Conservation (phyloP, 1,140 invertebrate species). For the Nephotettix cincticeps region DNA sequence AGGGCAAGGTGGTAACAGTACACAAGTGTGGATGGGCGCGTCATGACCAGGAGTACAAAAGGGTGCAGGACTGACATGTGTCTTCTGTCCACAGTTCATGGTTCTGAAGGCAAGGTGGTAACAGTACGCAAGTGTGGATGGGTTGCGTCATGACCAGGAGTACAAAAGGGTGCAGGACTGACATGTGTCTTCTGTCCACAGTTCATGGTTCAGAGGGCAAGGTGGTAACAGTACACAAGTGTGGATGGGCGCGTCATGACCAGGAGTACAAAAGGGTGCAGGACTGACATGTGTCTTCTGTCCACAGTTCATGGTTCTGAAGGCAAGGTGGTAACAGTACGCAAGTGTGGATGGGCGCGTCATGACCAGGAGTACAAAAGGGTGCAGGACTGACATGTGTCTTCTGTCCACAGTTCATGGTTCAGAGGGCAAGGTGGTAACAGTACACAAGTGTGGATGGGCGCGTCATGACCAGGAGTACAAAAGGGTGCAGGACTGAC, state of each 20-base stretch:
- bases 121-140: too few species aligned
- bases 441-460: constrained; percentile 55
- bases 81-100: too few species aligned
- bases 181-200: too few species aligned
- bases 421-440: constrained; percentile 47
- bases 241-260: too few species aligned
- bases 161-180: too few species aligned
- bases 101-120: too few species aligned
- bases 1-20: constrained; percentile 49
- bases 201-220: too few species aligned
- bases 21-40: constrained; percentile 55
- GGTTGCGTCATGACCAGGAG: too few species aligned
- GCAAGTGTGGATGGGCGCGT: constrained; percentile 54
- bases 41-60: constrained; percentile 50
- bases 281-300: too few species aligned
- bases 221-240: too few species aligned
- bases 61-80: constrained; percentile 54
- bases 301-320: constrained; percentile 41
- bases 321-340: constrained; percentile 49
- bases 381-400: constrained; percentile 53
- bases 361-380: constrained; percentile 51
- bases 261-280: constrained; percentile 52
- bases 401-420: constrained; percentile 30
- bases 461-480: constrained; percentile 48
- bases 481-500: constrained; percentile 54